Conservation (phyloP, 2,113 vertebrate genomes). For the Opisthocomus hoazin region DNA sequence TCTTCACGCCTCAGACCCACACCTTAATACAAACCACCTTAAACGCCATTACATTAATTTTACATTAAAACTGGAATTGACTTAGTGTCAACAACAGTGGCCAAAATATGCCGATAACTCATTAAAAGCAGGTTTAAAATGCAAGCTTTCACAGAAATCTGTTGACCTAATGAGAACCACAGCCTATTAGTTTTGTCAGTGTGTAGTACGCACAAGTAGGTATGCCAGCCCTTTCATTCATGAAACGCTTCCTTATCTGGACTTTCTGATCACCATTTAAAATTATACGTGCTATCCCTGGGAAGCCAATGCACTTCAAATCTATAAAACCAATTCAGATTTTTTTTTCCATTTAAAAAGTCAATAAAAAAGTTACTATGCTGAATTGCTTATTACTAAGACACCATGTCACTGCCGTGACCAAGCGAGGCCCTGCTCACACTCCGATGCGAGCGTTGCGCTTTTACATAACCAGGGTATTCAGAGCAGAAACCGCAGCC, state of each 20-base stretch:
- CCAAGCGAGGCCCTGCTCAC: background rate
- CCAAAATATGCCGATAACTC: background rate
- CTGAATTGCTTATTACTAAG: background rate
- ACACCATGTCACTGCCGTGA: background rate
- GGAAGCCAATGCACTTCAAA: background rate
- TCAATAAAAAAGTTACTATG: background rate
- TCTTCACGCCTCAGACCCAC: background rate
- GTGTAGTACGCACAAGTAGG: no score
- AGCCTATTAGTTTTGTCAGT: conserved; percentile 32
- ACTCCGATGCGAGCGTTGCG: background rate
- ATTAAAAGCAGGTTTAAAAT: background rate
- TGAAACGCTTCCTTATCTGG: background rate
- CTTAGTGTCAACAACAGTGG: background rate
- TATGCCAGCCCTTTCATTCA: background rate
- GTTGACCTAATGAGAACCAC: background rate
- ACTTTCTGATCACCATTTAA: background rate
- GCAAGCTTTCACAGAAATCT: background rate
- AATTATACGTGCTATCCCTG: background rate
- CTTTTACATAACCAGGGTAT: background rate
- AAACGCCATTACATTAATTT: background rate
- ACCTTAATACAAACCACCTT: background rate
- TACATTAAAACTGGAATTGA: background rate
- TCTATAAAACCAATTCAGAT: background rate
- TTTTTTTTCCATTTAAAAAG: background rate
- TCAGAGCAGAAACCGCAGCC: background rate